Percentiles rank a stretch among this genome's conserved stretches.
phyloP scores from a whole-genome alignment of 30 jellyfish, hydroid and myxozoan genomes.

The Aurelia aurita region DNA sequence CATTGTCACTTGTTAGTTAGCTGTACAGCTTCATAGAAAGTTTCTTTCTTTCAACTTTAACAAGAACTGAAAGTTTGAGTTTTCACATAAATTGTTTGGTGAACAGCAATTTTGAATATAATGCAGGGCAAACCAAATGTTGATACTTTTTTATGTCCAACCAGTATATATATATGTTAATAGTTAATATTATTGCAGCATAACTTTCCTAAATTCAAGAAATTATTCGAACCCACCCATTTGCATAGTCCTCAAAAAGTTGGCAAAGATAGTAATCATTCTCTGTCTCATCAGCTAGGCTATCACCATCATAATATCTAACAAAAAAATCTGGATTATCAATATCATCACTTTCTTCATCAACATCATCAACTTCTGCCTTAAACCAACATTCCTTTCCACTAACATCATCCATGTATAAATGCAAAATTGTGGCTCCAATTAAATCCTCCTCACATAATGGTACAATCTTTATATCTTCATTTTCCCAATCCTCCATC shows the following conservation, averaged over 20 bases:
- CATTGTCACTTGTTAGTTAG: too few relatives aligned
- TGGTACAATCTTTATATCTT: neutral
- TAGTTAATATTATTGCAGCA: too few relatives aligned
- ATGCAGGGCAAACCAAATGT: too few relatives aligned
- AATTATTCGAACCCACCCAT: slow-evolving; percentile 36
- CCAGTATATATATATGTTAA: too few relatives aligned
- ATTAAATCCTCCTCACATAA: slow-evolving; percentile 2
- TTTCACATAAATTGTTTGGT: too few relatives aligned
- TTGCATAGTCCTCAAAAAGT: slow-evolving; percentile 22
- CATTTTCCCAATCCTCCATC: slow-evolving; percentile 25
- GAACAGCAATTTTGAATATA: too few relatives aligned
- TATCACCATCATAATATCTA: slow-evolving; percentile 14
- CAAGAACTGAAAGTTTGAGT: too few relatives aligned
- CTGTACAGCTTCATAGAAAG: too few relatives aligned
- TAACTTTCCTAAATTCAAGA: too few relatives aligned
- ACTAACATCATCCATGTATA: slow-evolving; percentile 1
- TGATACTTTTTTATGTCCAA: too few relatives aligned
- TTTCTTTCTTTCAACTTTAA: too few relatives aligned
- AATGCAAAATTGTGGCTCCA: slow-evolving; percentile 5
- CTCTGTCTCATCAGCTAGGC: neutral
- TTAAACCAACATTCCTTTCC: slow-evolving; percentile 9
- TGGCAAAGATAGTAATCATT: slow-evolving; percentile 21
- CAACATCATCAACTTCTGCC: slow-evolving; percentile 32
- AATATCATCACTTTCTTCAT: slow-evolving; percentile 43
- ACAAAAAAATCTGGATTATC: slow-evolving; percentile 57